Base-by-base conservation (phyloP, 2,113 vertebrate species). In the Chloebia gouldiae region DNA sequence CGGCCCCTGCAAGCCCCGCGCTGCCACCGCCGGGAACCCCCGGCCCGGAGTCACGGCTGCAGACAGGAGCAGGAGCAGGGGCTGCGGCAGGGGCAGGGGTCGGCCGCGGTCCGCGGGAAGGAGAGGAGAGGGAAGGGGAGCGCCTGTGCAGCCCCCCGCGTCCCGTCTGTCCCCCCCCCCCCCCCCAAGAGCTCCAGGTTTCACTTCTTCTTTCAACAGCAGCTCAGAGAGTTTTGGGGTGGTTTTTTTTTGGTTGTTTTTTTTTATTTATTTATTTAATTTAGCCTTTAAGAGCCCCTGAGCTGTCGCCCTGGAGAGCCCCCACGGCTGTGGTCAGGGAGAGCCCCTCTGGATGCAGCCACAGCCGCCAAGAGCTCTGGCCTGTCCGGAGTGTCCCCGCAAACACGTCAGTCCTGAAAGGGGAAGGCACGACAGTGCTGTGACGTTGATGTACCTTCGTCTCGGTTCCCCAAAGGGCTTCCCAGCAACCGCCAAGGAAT, bases 61-160 rank as follows among this genome's bases (percentile, higher is more conserved):
- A 3, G 57, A 24, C 75, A 22, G 35, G 25, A 11, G 35, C 27
- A 33, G 45, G 45, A 7, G 8, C 22, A 47, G 45, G 45, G 20
- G n/a, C n/a, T n/a, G n/a, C n/a, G n/a, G 4, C 18, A 33, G 7
- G 6, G 13, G 23, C 15, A 21, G 63, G 35, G 47, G 21, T 9
- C 53, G 9, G 39, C 15, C 5, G 28, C 4, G 10, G 23, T 45
- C 45, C n/a, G 1, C 0, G 15, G 39, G 1, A 27, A 31, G 37
- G 11, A 14, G 27, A 31, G n/a, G 11, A 14, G 27, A 51, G 35
- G 22, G 22, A 33, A 44, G 35, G 23, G 28, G 23, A 39, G 40
- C 8, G 27, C 44, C 33, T 59, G 10, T 81, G 51, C 37, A 66
- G 60, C 44, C 37, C 68, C 68, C 40, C 40, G 15, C 44, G n/a